Evolutionary conservation across 2,888 invertebrate species (phyloP).

Genomic region (Phengaris alcon): DNA sequence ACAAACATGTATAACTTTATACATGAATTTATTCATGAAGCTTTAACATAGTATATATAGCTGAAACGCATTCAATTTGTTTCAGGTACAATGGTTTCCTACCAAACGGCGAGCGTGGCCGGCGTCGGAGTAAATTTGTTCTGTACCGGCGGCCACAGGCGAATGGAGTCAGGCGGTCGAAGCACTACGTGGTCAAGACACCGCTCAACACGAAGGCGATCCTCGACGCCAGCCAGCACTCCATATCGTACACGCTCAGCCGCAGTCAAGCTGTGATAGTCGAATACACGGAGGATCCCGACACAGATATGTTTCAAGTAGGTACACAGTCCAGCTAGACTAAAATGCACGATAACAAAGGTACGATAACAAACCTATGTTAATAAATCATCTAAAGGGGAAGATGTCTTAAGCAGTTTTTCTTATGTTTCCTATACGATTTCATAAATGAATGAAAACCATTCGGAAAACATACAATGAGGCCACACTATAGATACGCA

Average conservation of each 20-base stretch:
- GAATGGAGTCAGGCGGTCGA: slow-evolving; percentile 96
- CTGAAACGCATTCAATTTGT: slow-evolving; percentile 2
- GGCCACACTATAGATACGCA: too few species aligned
- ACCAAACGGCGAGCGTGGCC: slow-evolving; percentile 94
- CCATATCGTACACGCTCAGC: slow-evolving; percentile 97
- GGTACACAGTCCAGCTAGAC: slow-evolving; percentile 42
- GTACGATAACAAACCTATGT: too few species aligned
- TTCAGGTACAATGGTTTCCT: slow-evolving; percentile 95
- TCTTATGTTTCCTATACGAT: too few species aligned
- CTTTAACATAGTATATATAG: too few species aligned
- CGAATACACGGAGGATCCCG: slow-evolving; percentile 96
- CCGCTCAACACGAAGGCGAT: slow-evolving; percentile 97
- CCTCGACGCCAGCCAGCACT: slow-evolving; percentile 95
- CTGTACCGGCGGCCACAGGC: slow-evolving; percentile 90
- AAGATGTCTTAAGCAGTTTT: too few species aligned
- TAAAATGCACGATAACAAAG: too few species aligned
- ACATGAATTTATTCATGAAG: too few species aligned
- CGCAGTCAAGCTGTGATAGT: slow-evolving; percentile 98
- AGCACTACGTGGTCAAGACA: slow-evolving; percentile 97
- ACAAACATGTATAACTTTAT: too few species aligned
- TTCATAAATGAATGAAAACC: too few species aligned
- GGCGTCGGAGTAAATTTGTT: slow-evolving; percentile 96
- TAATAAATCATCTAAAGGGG: too few species aligned
- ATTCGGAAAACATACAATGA: too few species aligned
- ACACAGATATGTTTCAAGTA: slow-evolving; percentile 99